Evolutionary conservation across 2,113 vertebrate species (phyloP).

Genomic region (Mustelus asterias): DNA sequence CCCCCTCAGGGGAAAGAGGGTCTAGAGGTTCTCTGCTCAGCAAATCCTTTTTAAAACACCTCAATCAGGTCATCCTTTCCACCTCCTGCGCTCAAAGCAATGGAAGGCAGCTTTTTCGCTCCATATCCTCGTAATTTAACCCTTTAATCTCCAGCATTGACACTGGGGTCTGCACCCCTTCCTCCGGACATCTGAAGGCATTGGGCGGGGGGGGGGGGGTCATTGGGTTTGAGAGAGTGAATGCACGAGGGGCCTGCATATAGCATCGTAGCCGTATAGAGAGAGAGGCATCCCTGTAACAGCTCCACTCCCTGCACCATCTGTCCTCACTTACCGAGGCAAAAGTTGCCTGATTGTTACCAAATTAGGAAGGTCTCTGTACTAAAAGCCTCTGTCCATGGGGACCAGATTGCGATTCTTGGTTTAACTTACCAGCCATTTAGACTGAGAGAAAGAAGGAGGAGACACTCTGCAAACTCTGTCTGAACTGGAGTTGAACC

Average conservation of each 20-base stretch:
- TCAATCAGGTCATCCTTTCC: neutral
- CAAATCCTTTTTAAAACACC: neutral
- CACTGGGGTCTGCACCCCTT: neutral
- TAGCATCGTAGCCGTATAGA: neutral
- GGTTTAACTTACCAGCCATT: neutral
- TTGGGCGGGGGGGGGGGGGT: too few species aligned
- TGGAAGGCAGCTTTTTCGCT: neutral
- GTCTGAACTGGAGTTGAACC: slow-evolving; percentile 32
- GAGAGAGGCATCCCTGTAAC: neutral
- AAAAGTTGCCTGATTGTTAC: neutral
- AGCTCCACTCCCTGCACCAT: neutral
- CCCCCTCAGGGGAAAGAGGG: neutral
- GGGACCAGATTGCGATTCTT: neutral
- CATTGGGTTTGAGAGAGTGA: too few species aligned
- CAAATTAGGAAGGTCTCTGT: neutral
- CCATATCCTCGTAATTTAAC: neutral
- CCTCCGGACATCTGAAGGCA: neutral
- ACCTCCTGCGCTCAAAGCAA: neutral
- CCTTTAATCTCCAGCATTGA: neutral
- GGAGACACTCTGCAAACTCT: neutral
- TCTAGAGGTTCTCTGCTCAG: neutral
- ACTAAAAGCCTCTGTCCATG: neutral
- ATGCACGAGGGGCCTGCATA: neutral
- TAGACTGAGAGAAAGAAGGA: neutral
- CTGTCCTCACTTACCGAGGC: neutral